A percentile compares a stretch with the other conserved stretches of the same genome.
These are phyloP conservation scores for Pyralis farinalis DNA, from an alignment of 2,888 invertebrate species.

Conservation along the genomic window DNA sequence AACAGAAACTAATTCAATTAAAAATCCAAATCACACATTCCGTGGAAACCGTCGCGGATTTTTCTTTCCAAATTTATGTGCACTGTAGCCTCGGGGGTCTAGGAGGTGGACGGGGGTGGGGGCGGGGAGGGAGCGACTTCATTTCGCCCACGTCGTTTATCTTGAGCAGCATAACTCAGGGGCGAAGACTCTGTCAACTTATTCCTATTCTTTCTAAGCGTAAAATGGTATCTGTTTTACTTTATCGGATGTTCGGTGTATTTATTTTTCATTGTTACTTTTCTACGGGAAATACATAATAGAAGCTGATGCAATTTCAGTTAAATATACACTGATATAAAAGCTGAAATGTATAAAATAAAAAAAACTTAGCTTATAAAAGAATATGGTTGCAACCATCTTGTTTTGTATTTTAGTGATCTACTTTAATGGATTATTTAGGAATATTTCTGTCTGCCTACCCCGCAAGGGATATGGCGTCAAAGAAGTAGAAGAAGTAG, in stretches of 20 bases:
- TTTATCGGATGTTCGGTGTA: slow-evolving; percentile 29
- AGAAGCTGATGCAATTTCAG: too few relatives aligned
- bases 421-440: too few relatives aligned
- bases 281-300: too few relatives aligned
- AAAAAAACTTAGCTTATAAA: too few relatives aligned
- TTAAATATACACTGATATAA: too few relatives aligned
- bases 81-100: slow-evolving; percentile 53
- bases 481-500: too few relatives aligned
- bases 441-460: too few relatives aligned
- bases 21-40: slow-evolving; percentile 79
- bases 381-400: too few relatives aligned
- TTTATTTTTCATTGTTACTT: background rate
- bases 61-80: slow-evolving; percentile 78
- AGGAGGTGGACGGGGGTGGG: slow-evolving; percentile 20
- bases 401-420: too few relatives aligned
- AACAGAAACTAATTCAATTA: slow-evolving; percentile 66
- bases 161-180: slow-evolving; percentile 85
- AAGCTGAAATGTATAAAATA: too few relatives aligned
- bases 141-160: slow-evolving; percentile 87
- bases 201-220: slow-evolving; percentile 81
- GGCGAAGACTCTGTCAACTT: slow-evolving; percentile 81
- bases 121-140: slow-evolving; percentile 81
- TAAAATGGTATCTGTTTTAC: slow-evolving; percentile 69
- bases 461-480: too few relatives aligned
- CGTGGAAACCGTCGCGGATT: slow-evolving; percentile 71